Percentiles rank a stretch among this genome's conserved stretches.
Evolutionary conservation across 1,140 invertebrate genomes (phyloP).

Genomic region (Melanaphis sacchari): DNA sequence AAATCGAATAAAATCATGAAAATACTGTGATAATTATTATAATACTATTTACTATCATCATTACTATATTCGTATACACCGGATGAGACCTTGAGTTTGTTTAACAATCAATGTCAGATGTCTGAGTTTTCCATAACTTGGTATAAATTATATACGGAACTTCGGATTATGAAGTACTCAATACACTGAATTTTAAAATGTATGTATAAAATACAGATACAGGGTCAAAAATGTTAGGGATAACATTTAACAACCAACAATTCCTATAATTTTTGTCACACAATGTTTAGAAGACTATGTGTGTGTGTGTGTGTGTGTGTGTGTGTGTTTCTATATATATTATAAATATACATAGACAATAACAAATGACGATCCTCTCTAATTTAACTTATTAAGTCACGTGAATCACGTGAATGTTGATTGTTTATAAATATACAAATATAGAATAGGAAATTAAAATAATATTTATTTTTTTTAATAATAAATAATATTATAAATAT

Average conservation of each 20-base stretch:
- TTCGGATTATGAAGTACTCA: neutral
- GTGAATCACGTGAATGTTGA: too few relatives aligned
- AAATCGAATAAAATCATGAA: neutral
- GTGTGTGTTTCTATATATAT: too few relatives aligned
- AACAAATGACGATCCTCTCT: too few relatives aligned
- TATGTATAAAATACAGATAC: neutral
- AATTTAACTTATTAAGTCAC: neutral
- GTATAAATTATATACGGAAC: conserved; percentile 24
- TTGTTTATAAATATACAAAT: too few relatives aligned
- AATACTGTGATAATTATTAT: neutral
- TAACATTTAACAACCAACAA: neutral
- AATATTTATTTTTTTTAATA: neutral
- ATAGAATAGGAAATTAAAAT: neutral
- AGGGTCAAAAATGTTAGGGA: neutral
- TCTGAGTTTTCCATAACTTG: neutral
- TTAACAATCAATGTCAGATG: neutral
- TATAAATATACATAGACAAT: neutral
- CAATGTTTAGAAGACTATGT: neutral
- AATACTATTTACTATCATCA: neutral
- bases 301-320: neutral
- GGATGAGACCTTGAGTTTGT: neutral
- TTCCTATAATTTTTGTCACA: neutral
- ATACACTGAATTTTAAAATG: neutral
- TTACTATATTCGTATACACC: neutral
- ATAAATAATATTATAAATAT: too few relatives aligned